Evolutionary conservation across 2,797 vertebrate genomes (phyloP), one percentile per base, ranked within the genome.

Genomic region (Rhinogobio ventralis): DNA sequence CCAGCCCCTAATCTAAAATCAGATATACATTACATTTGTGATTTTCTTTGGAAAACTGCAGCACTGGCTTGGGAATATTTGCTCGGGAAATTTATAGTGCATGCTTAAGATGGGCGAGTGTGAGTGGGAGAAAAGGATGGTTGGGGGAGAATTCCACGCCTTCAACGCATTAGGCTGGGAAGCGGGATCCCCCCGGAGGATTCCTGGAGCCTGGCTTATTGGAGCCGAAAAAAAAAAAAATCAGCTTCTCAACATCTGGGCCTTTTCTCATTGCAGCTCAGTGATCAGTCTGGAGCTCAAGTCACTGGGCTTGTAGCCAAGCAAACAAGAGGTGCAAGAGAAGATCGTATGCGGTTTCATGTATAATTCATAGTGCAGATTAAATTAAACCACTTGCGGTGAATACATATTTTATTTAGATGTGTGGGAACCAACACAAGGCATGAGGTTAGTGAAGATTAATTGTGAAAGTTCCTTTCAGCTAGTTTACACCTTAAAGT

Each of bases 41-140:
- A 90, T 91, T 69, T 93, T 83, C 91, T 94, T 92, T 94, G 94
- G 94, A 95, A 95, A 88, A 94, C 92, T 93, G 92, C 90, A 94
- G 79, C 92, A 91, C 91, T 85, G 53, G 89, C 92, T 94, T 92
- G 94, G 94, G 94, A 95, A 95, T 94, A 94, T 95, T 94, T 92
- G 91, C 91, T 93, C 91, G 91, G 94, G 92, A 95, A 95, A 95
- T 95, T 92, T 95, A 95, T 93, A 95, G 94, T 91, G 92, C 93
- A 95, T 94, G 92, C 93, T 92, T 94, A 91, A 85, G 92, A 94
- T 89, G 82, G 93, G 93, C 90, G 74, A 82, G 83, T 82, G 82
- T 72, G 57, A 62, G 79, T 74, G 84, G 55, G 81, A 78, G 66
- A 79, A 25, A 77, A 75, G 74, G 14, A 91, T 90, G 89, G 91